Conservation (phyloP, 2,113 vertebrate genomes). For the Megaceryle torquata region DNA sequence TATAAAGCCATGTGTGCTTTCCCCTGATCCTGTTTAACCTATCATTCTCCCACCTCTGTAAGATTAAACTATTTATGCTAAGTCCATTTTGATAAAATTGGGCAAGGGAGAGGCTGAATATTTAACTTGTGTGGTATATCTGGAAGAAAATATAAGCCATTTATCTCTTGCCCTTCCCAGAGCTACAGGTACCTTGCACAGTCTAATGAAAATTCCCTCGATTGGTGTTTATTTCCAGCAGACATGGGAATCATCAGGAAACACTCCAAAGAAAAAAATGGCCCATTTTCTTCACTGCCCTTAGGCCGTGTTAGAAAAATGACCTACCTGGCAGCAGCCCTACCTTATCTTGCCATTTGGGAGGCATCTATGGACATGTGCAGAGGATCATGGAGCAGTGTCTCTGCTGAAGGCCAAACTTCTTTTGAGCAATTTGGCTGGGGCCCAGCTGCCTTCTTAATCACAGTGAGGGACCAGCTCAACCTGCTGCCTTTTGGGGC, state of each 20-base stretch:
- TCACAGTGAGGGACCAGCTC: not conserved
- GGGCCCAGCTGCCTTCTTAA: not conserved
- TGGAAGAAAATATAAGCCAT: not conserved
- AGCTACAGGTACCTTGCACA: not conserved
- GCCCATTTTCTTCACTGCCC: not conserved
- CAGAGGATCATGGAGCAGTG: accelerated
- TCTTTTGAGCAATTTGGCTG: not conserved
- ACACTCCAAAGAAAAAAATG: not conserved
- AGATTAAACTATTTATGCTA: not conserved
- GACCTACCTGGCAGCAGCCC: not conserved
- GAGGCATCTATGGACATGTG: not conserved
- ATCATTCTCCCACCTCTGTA: not conserved
- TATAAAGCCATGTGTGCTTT: not conserved
- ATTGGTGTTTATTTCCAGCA: not conserved
- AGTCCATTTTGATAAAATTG: not conserved
- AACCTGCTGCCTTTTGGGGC: not conserved
- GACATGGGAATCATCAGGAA: not conserved
- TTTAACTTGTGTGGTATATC: not conserved
- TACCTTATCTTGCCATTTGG: not conserved
- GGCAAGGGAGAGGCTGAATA: not conserved
- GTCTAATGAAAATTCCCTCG: not conserved
- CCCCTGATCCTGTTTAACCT: not conserved
- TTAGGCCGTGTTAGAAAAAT: not conserved
- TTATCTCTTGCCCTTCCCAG: not conserved
- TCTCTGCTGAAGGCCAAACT: not conserved